Conservation (phyloP, 2,888 invertebrate species). For the Caenorhabditis wallacei region DNA sequence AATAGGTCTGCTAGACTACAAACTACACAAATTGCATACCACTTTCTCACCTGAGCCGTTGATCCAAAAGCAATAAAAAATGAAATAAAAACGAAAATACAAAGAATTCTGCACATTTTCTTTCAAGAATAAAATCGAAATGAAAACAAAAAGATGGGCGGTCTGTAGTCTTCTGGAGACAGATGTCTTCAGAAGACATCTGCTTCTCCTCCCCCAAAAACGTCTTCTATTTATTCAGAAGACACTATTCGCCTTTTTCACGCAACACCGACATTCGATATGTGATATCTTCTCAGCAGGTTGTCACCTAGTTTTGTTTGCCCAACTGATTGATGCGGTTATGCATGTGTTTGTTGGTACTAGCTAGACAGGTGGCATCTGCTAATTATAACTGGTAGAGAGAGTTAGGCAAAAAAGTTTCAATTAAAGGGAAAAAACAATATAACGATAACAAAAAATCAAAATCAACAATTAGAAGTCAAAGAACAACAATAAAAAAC, state of each 20-base stretch:
- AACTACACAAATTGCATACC: background rate
- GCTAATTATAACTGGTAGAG: background rate
- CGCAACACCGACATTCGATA: constrained; percentile 65
- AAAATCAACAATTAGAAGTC: background rate
- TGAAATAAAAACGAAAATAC: background rate
- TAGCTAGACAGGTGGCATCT: background rate
- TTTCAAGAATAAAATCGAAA: background rate
- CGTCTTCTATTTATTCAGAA: constrained; percentile 2
- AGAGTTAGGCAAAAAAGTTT: background rate
- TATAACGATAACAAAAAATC: background rate
- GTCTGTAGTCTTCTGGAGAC: background rate
- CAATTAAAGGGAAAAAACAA: background rate
- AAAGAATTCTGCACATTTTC: background rate
- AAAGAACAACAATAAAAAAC: constrained; percentile 1
- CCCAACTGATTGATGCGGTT: constrained; percentile 29
- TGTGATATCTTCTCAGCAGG: constrained; percentile 53
- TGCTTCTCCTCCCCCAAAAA: background rate
- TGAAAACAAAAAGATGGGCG: background rate
- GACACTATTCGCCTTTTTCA: constrained; percentile 26
- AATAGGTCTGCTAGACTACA: background rate
- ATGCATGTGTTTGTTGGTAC: background rate
- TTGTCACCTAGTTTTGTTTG: constrained; percentile 44
- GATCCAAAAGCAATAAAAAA: background rate
- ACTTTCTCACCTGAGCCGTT: background rate
- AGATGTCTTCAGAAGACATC: constrained; percentile 5